Evolutionary conservation across 2,113 vertebrate genomes (phyloP).

Genomic region (Mesocricetus auratus): DNA sequence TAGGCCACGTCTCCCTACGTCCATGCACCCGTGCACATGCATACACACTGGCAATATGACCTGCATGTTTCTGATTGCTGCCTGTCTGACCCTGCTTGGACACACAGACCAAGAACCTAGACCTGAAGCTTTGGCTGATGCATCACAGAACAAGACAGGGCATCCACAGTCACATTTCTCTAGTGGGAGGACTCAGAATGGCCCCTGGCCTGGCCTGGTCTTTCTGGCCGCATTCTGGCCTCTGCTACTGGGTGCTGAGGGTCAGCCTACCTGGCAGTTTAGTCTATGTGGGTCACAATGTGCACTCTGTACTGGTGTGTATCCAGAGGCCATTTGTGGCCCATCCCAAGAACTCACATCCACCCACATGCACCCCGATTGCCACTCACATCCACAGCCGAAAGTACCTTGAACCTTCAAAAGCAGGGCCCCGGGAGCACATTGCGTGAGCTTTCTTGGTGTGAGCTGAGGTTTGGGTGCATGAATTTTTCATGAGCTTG

Average conservation of each 20-base stretch:
- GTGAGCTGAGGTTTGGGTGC: constrained; percentile 70
- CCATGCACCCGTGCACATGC: accelerated
- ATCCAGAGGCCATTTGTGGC: neutral
- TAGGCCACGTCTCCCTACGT: neutral
- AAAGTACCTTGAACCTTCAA: constrained; percentile 69
- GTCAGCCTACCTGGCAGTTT: neutral
- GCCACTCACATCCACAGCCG: neutral
- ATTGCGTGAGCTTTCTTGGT: neutral
- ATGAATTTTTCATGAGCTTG: constrained; percentile 78
- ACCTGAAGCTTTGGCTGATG: neutral
- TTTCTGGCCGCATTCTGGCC: neutral
- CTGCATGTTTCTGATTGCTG: neutral
- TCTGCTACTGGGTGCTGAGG: neutral
- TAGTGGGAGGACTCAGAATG: neutral
- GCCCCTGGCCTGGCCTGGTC: neutral
- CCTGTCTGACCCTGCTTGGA: neutral
- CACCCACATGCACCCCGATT: neutral
- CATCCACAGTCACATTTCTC: neutral
- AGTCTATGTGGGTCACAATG: neutral
- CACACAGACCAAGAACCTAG: neutral
- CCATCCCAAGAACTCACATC: neutral
- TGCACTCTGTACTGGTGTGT: neutral
- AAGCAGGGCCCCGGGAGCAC: constrained; percentile 49
- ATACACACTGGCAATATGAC: neutral
- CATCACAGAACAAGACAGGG: neutral